These are phyloP conservation scores for Lepidothrix coronata DNA, from an alignment of 2,113 vertebrate genomes.

Conservation along the genomic window DNA sequence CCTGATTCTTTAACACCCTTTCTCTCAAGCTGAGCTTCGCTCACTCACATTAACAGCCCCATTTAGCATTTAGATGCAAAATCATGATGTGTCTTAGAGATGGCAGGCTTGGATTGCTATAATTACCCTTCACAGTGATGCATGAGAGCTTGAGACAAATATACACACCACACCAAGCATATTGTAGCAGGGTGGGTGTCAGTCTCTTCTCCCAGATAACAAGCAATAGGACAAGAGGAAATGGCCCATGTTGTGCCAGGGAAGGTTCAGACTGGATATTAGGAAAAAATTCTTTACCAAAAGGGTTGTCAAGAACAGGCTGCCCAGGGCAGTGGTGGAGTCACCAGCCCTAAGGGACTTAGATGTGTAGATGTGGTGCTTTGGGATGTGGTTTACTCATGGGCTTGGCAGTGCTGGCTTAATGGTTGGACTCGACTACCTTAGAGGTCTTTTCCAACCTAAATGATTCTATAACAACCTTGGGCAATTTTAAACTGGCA, in stretches of 20 bases:
- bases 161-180: background rate
- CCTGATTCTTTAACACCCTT: conserved; percentile 16
- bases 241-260: background rate
- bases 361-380: background rate
- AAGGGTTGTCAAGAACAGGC: background rate
- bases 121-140: conserved; percentile 1
- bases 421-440: background rate
- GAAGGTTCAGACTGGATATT: background rate
- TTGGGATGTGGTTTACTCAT: background rate
- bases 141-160: background rate
- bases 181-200: background rate
- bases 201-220: background rate
- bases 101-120: background rate
- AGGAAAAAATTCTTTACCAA: background rate
- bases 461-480: background rate
- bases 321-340: background rate
- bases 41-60: conserved; percentile 27
- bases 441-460: background rate
- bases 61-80: conserved; percentile 1
- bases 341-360: background rate
- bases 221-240: background rate
- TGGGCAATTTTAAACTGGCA: background rate
- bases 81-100: conserved; percentile 22
- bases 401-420: background rate
- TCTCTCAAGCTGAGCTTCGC: conserved; percentile 6